A percentile compares a stretch with the other conserved stretches of the same genome.
These are phyloP conservation scores for Spongilla lacustris DNA, from an alignment of 37 sponge, comb jelly and placozoan genomes.

Conservation along the genomic window DNA sequence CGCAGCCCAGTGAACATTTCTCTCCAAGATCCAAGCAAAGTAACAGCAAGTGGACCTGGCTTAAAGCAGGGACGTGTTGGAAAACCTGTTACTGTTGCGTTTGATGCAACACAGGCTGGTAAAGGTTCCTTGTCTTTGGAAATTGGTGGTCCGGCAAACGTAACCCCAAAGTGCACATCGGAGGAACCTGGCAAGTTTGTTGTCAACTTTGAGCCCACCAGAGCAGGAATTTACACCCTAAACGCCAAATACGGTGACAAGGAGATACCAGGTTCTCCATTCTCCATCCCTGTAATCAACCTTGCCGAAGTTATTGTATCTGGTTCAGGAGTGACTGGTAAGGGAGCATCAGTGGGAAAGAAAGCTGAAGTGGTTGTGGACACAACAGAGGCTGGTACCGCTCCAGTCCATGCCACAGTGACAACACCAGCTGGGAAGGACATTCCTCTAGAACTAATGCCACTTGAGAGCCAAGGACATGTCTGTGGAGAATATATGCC, in stretches of 20 bases:
- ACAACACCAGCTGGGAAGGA: slow-evolving; percentile 64
- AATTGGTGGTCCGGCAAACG: slow-evolving; percentile 59
- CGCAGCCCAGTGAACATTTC: slow-evolving; percentile 60
- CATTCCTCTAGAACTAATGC: slow-evolving; percentile 8
- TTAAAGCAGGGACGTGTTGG: slow-evolving; percentile 46
- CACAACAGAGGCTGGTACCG: slow-evolving; percentile 75
- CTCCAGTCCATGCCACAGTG: slow-evolving; percentile 66
- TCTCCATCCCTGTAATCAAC: slow-evolving; percentile 81
- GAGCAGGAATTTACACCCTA: slow-evolving; percentile 75
- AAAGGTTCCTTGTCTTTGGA: slow-evolving; percentile 69
- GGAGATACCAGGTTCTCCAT: slow-evolving; percentile 76
- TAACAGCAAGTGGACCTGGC: slow-evolving; percentile 64
- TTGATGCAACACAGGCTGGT: slow-evolving; percentile 83
- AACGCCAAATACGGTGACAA: slow-evolving; percentile 58
- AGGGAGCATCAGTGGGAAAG: slow-evolving; percentile 66
- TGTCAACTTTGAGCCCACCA: slow-evolving; percentile 53
- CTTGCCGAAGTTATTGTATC: slow-evolving; percentile 67
- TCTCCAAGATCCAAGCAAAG: slow-evolving; percentile 62
- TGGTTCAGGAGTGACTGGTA: slow-evolving; percentile 91
- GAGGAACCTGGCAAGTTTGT: slow-evolving; percentile 68
- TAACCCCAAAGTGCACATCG: slow-evolving; percentile 31
- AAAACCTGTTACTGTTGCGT: slow-evolving; percentile 43
- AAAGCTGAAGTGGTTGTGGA: slow-evolving; percentile 79
- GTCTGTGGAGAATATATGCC: slow-evolving; percentile 59
- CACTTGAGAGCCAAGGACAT: neutral